Percentiles rank a stretch among this genome's conserved stretches.
phyloP scores from a whole-genome alignment of 2,888 invertebrate genomes.

The Drosophila hawaiiensis region DNA sequence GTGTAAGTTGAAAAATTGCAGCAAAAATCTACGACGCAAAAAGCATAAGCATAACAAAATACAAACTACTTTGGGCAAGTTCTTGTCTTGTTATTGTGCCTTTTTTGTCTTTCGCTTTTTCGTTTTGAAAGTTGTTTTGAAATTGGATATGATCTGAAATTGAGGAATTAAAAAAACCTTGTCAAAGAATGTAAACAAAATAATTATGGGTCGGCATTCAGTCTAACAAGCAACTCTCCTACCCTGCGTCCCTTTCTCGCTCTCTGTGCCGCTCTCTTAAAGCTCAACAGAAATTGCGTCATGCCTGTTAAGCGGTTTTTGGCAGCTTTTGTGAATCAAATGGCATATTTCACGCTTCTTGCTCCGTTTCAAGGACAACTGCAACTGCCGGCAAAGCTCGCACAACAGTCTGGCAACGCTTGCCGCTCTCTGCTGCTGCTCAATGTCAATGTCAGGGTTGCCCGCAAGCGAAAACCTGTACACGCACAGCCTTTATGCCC shows the following conservation, averaged over 20 bases:
- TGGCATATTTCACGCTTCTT: background rate
- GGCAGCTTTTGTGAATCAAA: slow-evolving; percentile 21
- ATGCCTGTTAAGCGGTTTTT: slow-evolving; percentile 47
- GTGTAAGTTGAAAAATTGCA: slow-evolving; percentile 9
- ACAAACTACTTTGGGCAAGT: slow-evolving; percentile 61
- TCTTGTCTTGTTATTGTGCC: slow-evolving; percentile 30
- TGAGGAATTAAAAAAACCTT: slow-evolving; percentile 23
- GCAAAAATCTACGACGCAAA: slow-evolving; percentile 61
- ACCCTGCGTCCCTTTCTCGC: background rate
- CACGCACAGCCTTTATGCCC: slow-evolving; percentile 24
- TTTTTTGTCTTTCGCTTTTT: slow-evolving; percentile 39
- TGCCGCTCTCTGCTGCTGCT: slow-evolving; percentile 32
- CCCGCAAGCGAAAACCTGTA: slow-evolving; percentile 49
- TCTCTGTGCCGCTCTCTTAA: background rate
- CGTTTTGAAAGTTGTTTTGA: slow-evolving; percentile 59
- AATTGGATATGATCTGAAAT: slow-evolving; percentile 50
- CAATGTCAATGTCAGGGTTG: slow-evolving; percentile 66
- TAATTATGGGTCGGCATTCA: slow-evolving; percentile 33
- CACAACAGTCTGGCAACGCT: slow-evolving; percentile 54
- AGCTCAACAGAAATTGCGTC: slow-evolving; percentile 60
- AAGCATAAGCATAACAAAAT: slow-evolving; percentile 42
- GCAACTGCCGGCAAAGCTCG: slow-evolving; percentile 2
- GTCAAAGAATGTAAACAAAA: slow-evolving; percentile 53
- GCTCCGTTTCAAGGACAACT: slow-evolving; percentile 52
- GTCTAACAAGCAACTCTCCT: slow-evolving; percentile 34